Evolutionary conservation across 2,888 invertebrate species (phyloP), one percentile per base, ranked within the genome.

Genomic region (Apamea anceps): DNA sequence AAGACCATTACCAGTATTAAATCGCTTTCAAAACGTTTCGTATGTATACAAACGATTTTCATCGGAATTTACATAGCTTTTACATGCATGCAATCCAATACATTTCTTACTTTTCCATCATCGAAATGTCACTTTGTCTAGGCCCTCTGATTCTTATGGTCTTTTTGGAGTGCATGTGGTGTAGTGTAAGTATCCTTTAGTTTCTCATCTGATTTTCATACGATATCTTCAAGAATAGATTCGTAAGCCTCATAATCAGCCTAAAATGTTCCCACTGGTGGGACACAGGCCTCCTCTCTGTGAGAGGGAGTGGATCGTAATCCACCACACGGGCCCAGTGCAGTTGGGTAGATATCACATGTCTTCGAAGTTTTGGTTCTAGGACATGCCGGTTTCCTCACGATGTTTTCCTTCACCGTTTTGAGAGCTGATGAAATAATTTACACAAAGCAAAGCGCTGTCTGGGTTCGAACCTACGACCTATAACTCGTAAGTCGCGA

Each of bases 151-250:
- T 37, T 25, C 2, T 25, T 28, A 10, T 65, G 1, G 37, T 25
- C 1, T 18, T 71, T 25, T 37, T 57, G 37, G 15, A 37, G 5
- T 15, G 25, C 2, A 2, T 32, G 12, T 65, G 65, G 37, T 37
- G 12, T 37, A 25, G 25, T 12, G 25, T 37, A 65, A 37, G 13
- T 54, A 25, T 12, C 28, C 3, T 57, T 72, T 32, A 57, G 8
- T 15, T 21, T 15, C 25, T 28, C 54, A 37, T 28, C 66, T n/a
- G 60, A 67, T 48, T 48, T 48, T 48, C 15, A 48, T 48, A 48
- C 48, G 15, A 48, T 15, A 13, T 48, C 13, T 48, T 12, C 48
- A 48, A 48, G 12, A 57, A 45, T 12, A 77, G 37, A 82, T 82
- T 32, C 15, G 21, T 18, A 45, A 37, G 60, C 65, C 15, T 80